phyloP scores from a whole-genome alignment of 2,113 vertebrate species.

The Apus apus region DNA sequence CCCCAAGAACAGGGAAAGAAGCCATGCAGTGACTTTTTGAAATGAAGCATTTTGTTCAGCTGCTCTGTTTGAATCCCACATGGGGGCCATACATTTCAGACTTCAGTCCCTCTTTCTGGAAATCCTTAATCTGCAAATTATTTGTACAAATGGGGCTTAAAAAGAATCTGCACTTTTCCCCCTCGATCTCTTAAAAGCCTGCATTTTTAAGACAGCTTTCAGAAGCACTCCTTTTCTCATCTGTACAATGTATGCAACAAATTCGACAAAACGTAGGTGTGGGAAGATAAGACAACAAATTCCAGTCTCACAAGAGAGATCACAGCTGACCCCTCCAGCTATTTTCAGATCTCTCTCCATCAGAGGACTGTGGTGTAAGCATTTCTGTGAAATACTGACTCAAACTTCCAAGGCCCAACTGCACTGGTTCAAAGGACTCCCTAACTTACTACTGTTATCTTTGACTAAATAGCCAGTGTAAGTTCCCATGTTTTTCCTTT shows the following conservation, averaged over 20 bases:
- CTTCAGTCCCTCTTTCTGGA: neutral
- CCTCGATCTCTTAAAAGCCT: neutral
- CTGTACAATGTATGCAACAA: neutral
- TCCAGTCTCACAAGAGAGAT: neutral
- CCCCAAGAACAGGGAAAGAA: neutral
- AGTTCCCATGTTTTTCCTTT: neutral
- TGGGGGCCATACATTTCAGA: neutral
- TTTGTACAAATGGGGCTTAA: neutral
- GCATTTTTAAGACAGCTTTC: neutral
- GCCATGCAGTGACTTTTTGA: neutral
- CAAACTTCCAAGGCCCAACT: neutral
- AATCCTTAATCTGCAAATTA: slow-evolving; percentile 15
- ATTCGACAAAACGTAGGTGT: neutral
- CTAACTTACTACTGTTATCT: too few relatives aligned
- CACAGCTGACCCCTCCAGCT: neutral
- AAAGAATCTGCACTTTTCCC: neutral
- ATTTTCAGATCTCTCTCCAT: neutral
- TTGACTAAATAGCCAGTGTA: too few relatives aligned
- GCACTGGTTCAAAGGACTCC: neutral
- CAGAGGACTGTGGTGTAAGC: neutral
- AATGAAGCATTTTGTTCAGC: neutral
- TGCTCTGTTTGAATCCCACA: neutral
- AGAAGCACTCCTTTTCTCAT: neutral
- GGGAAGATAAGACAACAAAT: neutral
- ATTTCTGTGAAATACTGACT: neutral